Base-by-base conservation (phyloP, 2,888 invertebrate genomes). In the Anodontia alba region DNA sequence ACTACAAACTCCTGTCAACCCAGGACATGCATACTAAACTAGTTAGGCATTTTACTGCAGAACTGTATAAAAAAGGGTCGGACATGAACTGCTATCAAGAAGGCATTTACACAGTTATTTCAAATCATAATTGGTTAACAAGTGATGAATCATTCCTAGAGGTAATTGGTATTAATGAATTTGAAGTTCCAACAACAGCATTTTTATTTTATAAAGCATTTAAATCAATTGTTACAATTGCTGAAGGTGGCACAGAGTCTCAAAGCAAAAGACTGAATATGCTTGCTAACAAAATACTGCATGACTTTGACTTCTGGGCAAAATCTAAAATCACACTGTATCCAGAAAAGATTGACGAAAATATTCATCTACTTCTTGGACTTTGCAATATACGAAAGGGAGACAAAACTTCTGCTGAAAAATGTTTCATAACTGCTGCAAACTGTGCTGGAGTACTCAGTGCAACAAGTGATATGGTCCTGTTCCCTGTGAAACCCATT, bases 1-100 rank as follows among this genome's bases (percentile, higher is more conserved):
- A 69, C 31, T 75, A 68, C 54, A 69, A 75, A n/a, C 51, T 75
- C 0, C 54, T 75, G 12, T 75, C 26, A 31, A 42, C 46, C 1
- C n/a, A 2, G 20, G 29, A 68, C 46, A 26, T 10, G 20, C 42
- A 42, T 42, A 36, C 8, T 26, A 36, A 51, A 29, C 23, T 75
- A 20, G 29, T 75, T 1, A 68, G 67, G 23, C 68, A 68, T 51
- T 75, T 75, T 69, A 23, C 33, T 29, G 17, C n/a, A 26, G 12
- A 68, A n/a, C 10, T 75, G 1, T 29, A 33, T 26, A 26, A 36
- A 54, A 42, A 38, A 1, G 26, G 42, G 17, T 57, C 57, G 26
- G 26, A 23, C 0, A 33, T 10, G 7, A 7, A 23, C 26, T 69
- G 46, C 29, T 75, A 36, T 51, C 29, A 49, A 31, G 38, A 38